phyloP scores from a whole-genome alignment of 64 coral and sea anemone species.

The Actinia tenebrosa region DNA sequence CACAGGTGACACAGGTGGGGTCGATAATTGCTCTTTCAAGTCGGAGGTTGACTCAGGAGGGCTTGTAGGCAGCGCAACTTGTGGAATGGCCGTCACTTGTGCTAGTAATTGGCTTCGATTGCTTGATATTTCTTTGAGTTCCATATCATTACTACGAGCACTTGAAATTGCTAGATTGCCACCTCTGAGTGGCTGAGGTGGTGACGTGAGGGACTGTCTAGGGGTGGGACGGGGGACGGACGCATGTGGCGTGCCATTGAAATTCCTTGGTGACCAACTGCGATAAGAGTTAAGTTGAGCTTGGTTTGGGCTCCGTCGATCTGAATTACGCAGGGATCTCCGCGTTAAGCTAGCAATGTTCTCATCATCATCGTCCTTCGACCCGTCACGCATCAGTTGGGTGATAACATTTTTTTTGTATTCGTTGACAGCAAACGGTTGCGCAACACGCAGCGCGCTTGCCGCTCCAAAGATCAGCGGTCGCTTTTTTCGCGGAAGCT shows the following conservation, averaged over 20 bases:
- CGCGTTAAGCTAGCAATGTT: background rate
- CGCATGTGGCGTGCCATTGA: background rate
- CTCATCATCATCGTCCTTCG: conserved; percentile 31
- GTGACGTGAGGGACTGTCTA: background rate
- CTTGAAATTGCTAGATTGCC: background rate
- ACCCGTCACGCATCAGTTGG: conserved; percentile 36
- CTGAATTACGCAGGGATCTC: background rate
- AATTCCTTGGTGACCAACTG: background rate
- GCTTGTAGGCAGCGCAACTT: background rate
- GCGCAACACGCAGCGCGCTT: conserved; percentile 62
- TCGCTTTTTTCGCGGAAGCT: conserved; percentile 63
- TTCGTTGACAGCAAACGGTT: conserved; percentile 60
- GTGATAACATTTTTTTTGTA: conserved; percentile 32
- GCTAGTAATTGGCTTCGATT: background rate
- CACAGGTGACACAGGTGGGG: background rate
- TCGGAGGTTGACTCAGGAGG: background rate
- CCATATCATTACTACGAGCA: background rate
- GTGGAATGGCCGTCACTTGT: background rate
- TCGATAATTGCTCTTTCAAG: background rate
- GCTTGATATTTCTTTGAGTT: background rate
- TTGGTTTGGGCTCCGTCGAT: background rate
- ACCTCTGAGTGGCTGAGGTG: background rate
- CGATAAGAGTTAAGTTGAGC: background rate
- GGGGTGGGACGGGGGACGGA: background rate
- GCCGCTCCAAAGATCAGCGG: conserved; percentile 77